A percentile compares a stretch with the other conserved stretches of the same genome.
Evolutionary conservation across 2,797 vertebrate species (phyloP).

Genomic region (Leucoraja ocellata): DNA sequence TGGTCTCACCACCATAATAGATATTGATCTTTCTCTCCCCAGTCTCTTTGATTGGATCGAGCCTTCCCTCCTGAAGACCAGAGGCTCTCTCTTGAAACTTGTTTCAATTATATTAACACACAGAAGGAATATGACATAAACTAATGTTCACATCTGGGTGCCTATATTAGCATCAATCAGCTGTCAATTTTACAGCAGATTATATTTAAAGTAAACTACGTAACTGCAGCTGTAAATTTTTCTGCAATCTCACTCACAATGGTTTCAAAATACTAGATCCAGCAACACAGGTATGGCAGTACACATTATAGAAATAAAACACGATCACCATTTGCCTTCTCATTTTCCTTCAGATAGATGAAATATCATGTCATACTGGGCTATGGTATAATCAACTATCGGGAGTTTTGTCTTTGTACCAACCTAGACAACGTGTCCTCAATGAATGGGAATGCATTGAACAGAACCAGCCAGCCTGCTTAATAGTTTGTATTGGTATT

Average conservation of each 20-base stretch:
- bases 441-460: background rate
- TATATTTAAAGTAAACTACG: background rate
- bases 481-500: background rate
- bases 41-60: background rate
- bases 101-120: background rate
- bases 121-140: background rate
- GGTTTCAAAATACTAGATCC: background rate
- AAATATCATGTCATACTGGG: background rate
- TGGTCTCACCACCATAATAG: background rate
- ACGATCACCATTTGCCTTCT: background rate
- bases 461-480: background rate
- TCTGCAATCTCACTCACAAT: background rate
- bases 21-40: background rate
- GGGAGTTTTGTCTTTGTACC: background rate
- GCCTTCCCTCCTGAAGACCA: background rate
- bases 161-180: background rate
- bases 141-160: conserved; percentile 1
- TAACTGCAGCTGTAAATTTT: background rate
- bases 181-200: background rate
- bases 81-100: background rate
- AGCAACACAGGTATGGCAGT: background rate
- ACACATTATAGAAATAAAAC: background rate
- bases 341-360: background rate
- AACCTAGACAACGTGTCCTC: background rate
- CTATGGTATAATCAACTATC: background rate